Conservation (phyloP, 64 coral and sea anemone genomes). For the Dendrophyllia cribrosa region DNA sequence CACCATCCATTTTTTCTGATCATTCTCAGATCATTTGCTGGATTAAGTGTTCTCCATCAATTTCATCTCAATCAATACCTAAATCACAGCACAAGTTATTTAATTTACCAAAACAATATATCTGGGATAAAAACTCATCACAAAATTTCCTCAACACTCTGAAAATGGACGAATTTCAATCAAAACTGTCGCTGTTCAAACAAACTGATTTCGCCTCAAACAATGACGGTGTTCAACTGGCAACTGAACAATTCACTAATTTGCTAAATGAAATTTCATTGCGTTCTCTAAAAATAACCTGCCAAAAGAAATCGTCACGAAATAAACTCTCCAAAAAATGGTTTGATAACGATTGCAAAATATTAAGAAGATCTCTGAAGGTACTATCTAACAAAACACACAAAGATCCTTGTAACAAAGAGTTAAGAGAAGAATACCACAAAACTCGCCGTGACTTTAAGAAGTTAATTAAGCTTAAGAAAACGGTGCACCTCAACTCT, state of each 20-base stretch:
- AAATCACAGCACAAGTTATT: neutral
- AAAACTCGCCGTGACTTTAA: too few relatives aligned
- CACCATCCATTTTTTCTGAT: conserved; percentile 3
- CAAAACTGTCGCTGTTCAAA: neutral
- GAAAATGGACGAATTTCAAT: neutral
- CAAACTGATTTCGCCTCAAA: neutral
- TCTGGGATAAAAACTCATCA: neutral
- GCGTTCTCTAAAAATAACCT: neutral
- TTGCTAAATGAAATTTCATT: neutral
- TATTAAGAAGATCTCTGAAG: too few relatives aligned
- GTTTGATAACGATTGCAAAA: too few relatives aligned
- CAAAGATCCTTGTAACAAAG: too few relatives aligned
- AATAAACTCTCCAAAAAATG: too few relatives aligned
- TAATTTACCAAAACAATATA: conserved; percentile 13
- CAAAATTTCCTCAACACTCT: neutral
- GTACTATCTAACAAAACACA: too few relatives aligned
- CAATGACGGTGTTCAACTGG: neutral
- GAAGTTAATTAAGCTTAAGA: too few relatives aligned
- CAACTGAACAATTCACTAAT: neutral
- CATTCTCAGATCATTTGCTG: conserved; percentile 1
- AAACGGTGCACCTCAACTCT: neutral
- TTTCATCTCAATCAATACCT: neutral
- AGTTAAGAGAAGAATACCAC: too few relatives aligned
- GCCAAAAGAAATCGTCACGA: neutral
- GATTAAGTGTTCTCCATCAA: neutral